phyloP scores from a whole-genome alignment of 2,888 invertebrate genomes.

The Pseudolycoriella hygida region DNA sequence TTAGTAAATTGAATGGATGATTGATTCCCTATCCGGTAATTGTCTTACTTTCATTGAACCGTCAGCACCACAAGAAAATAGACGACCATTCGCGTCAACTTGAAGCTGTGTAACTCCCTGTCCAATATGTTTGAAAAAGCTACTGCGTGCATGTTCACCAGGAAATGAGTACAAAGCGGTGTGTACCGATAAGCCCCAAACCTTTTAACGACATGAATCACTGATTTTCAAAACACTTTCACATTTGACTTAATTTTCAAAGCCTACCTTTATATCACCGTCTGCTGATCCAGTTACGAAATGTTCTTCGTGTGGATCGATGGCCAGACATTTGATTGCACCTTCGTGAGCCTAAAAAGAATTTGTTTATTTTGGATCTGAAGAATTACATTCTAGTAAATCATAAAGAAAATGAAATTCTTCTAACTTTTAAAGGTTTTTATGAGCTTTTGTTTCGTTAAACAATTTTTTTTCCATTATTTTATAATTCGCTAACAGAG shows the following conservation, averaged over 20 bases:
- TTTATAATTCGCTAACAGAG: too few species aligned
- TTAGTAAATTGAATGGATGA: slow-evolving; percentile 37
- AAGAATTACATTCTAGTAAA: not conserved
- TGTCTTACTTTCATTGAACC: slow-evolving; percentile 96
- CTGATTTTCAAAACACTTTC: not conserved
- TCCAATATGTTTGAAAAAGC: slow-evolving; percentile 94
- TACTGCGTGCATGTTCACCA: slow-evolving; percentile 88
- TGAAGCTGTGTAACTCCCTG: slow-evolving; percentile 92
- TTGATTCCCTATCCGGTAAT: slow-evolving; percentile 61
- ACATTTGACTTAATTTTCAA: too few species aligned
- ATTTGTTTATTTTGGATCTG: not conserved
- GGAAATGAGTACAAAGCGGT: slow-evolving; percentile 74
- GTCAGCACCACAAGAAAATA: slow-evolving; percentile 98
- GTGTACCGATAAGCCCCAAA: slow-evolving; percentile 84
- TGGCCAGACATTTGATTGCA: slow-evolving; percentile 83
- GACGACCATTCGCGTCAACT: slow-evolving; percentile 70
- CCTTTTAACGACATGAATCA: slow-evolving; percentile 38
- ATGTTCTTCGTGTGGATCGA: slow-evolving; percentile 89
- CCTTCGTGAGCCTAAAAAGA: slow-evolving; percentile 66
- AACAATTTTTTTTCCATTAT: not conserved
- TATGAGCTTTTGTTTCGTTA: too few species aligned
- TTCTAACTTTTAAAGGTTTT: too few species aligned
- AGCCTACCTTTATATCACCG: slow-evolving; percentile 73
- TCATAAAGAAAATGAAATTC: too few species aligned
- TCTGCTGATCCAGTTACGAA: slow-evolving; percentile 91